Base-by-base conservation (phyloP, 2,797 vertebrate genomes). In the Sorex maritimensis region DNA sequence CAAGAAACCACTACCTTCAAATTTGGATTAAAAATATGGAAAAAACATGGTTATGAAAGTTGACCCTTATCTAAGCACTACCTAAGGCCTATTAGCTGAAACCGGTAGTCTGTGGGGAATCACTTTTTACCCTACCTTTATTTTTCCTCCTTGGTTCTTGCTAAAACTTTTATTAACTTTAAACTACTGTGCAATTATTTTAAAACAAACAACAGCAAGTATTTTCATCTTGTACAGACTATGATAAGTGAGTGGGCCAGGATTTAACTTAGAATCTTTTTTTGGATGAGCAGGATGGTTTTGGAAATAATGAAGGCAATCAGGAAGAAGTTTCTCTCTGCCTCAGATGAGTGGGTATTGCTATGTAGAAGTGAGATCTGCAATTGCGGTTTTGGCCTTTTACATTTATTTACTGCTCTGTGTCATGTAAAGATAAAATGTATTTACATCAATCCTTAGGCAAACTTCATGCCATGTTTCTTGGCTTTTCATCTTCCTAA, bases 1-100 rank as follows among this genome's bases (percentile, higher is more conserved):
- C 96, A 97, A 96, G 96, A 98, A 96, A 69, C 97, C 92, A 95
- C 97, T 98, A 98, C 95, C 95, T 98, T 97, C 97, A 95, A 97
- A 96, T 98, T 96, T 97, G 95, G 93, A 96, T 91, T 96, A 95
- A 93, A 96, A 81, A 83, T 92, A 11, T 93, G 85, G 97, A 95
- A 95, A 96, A 97, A 97, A 17, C 93, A 95, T 87, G 63, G 67
- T 91, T 90, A 95, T 86, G 93, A 97, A 83, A n/a, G 78, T 96
- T 96, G 91, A 97, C 87, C 86, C 86, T 85, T 95, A 79, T 88
- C 77, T 93, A 95, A 90, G 82, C 77, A 75, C 73, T 90, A 92
- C 95, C 91, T 97, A 95, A 95, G 97, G 87, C 83, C 89, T 93
- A 74, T 95, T 96, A 97, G 92, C 88, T 5, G 58, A 92, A 93